phyloP scores from a whole-genome alignment of 2,888 invertebrate genomes.

The Folsomia manolachei region DNA sequence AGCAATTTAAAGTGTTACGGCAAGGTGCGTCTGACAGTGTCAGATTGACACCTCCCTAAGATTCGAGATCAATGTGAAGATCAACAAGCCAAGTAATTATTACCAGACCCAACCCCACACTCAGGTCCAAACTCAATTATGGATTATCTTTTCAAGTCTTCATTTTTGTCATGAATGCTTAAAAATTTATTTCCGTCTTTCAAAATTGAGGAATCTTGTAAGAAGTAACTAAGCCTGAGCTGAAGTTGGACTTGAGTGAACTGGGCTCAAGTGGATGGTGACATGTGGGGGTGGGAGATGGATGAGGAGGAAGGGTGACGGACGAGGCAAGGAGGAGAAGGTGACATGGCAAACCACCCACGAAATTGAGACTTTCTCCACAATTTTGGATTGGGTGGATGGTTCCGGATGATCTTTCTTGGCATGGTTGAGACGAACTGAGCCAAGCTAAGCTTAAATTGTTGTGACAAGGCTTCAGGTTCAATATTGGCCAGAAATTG shows the following conservation, averaged over 20 bases:
- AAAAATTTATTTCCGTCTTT: too few relatives aligned
- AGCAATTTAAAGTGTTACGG: neutral
- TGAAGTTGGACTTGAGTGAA: neutral
- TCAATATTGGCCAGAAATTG: too few relatives aligned
- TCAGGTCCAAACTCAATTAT: too few relatives aligned
- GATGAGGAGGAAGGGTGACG: neutral
- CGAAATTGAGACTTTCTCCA: slow-evolving; percentile 8
- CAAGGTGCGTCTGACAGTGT: neutral
- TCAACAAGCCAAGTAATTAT: too few relatives aligned
- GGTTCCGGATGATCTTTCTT: neutral
- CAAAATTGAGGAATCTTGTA: neutral
- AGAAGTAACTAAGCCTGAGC: neutral
- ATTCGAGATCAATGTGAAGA: too few relatives aligned
- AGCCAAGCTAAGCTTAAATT: too few relatives aligned
- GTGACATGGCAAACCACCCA: neutral
- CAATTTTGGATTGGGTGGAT: neutral
- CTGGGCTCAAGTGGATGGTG: neutral
- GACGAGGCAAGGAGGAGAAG: neutral
- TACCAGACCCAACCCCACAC: too few relatives aligned
- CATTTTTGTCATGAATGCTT: too few relatives aligned
- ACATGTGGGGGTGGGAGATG: neutral
- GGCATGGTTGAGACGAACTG: too few relatives aligned
- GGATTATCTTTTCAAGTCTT: too few relatives aligned
- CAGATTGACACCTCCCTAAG: too few relatives aligned
- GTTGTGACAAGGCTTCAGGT: too few relatives aligned